Evolutionary conservation across 2,888 invertebrate genomes (phyloP).

Genomic region (Drosophila nigricruria): DNA sequence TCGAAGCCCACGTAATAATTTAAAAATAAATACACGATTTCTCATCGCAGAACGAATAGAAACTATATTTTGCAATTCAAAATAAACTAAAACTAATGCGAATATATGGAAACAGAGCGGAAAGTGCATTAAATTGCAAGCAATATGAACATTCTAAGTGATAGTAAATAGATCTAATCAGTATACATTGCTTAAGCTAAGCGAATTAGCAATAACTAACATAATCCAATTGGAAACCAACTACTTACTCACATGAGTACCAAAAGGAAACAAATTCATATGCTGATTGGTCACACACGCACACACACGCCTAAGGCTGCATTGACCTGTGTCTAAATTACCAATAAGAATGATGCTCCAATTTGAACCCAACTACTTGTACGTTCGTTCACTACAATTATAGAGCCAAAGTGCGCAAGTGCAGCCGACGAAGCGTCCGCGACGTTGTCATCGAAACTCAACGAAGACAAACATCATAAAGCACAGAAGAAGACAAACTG

Average conservation of each 20-base stretch:
- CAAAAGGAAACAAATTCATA: not conserved
- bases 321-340: not conserved
- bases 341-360: not conserved
- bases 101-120: constrained; percentile 2
- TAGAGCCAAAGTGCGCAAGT: constrained; percentile 66
- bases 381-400: constrained; percentile 25
- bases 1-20: constrained; percentile 41
- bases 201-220: too few species aligned
- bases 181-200: not conserved
- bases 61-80: constrained; percentile 25
- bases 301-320: not conserved
- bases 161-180: not conserved
- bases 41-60: constrained; percentile 9
- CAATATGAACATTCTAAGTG: not conserved
- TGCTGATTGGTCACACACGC: not conserved
- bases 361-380: constrained; percentile 32
- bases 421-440: constrained; percentile 43
- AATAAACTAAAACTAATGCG: not conserved
- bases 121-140: not conserved
- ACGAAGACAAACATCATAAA: constrained; percentile 40
- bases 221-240: not conserved
- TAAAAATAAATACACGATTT: constrained; percentile 49
- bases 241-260: not conserved
- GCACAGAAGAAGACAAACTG: constrained; percentile 18
- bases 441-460: constrained; percentile 39